Conservation (phyloP, 2,113 vertebrate genomes). For the Miniopterus natalensis region DNA sequence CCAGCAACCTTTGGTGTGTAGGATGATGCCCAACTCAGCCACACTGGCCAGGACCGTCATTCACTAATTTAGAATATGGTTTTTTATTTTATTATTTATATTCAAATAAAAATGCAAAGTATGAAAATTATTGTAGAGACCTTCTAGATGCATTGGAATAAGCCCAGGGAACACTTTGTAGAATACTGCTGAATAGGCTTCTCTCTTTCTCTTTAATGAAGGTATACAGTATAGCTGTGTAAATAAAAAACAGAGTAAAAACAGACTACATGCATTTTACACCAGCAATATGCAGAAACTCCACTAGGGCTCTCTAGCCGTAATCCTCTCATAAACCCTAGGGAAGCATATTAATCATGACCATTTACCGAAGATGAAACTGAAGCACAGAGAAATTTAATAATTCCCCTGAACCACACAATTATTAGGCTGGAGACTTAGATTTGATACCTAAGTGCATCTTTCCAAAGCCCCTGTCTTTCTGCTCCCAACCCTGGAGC, state of each 20-base stretch:
- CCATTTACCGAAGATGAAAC: slow-evolving; percentile 17
- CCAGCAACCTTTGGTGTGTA: background rate
- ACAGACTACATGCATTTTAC: background rate
- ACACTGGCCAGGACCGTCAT: background rate
- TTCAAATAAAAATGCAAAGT: background rate
- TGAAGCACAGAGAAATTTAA: background rate
- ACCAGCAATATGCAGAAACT: background rate
- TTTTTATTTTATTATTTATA: background rate
- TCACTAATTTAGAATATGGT: background rate
- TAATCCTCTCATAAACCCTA: background rate
- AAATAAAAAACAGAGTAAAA: background rate
- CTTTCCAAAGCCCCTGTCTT: background rate
- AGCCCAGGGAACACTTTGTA: background rate
- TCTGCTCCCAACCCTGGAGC: background rate
- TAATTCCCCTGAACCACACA: background rate
- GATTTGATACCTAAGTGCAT: background rate
- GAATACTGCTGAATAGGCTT: rapidly evolving
- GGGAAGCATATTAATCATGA: background rate
- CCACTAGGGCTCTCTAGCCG: background rate
- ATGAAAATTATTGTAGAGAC: background rate
- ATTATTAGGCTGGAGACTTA: slow-evolving; percentile 13
- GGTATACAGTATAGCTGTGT: background rate
- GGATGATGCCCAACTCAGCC: background rate
- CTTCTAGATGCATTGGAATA: background rate
- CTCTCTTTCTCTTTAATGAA: background rate